Base-by-base conservation (phyloP, 2,888 invertebrate genomes). In the Drosophila atroscutellata region DNA sequence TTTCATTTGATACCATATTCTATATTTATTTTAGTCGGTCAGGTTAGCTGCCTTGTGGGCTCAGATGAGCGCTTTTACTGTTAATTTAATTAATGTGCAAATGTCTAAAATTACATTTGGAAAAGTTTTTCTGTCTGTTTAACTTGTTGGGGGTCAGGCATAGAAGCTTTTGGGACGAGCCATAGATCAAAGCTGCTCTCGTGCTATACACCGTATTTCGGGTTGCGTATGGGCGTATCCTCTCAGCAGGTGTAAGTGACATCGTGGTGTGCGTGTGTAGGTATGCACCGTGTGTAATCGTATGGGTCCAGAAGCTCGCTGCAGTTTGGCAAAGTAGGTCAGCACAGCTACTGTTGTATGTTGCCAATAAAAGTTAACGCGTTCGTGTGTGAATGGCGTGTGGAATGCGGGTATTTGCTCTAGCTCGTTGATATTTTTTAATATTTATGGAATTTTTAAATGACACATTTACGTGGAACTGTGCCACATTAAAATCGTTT, bases 331-430 rank as follows among this genome's bases (percentile, higher is more conserved):
- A 89, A 86, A 89, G 77, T 86, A 84, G 86, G 86, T 86, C 86
- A 86, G 79, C 77, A 72, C 56, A 42, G 30, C 30, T 8, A 42
- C 42, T 42, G 73, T 73, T 68, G 89, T 83, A 83, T 72, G 77
- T 71, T 86, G 86, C 83, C 86, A 84, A 89, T 86, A 86, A 86
- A 86, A 89, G 72, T 86, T 88, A 88, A 86, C 84, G 86, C 80
- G 70, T 72, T 66, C 71, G 63, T 75, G 60, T 75, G 62, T 76
- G 76, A 67, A 79, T 80, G 72, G 72, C 56, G 39, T 57, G 65
- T 65, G 78, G 65, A 76, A 70, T 70, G 66, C 59, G 52, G 37
- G 70, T 80, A 77, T 79, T 74, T 73, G 73, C 64, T 20, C 60
- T 62, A 67, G 83, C 86, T 77, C 86, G 88, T 86, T 85, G 85